Conservation (phyloP, 2,113 vertebrate species). For the Gadus macrocephalus region DNA sequence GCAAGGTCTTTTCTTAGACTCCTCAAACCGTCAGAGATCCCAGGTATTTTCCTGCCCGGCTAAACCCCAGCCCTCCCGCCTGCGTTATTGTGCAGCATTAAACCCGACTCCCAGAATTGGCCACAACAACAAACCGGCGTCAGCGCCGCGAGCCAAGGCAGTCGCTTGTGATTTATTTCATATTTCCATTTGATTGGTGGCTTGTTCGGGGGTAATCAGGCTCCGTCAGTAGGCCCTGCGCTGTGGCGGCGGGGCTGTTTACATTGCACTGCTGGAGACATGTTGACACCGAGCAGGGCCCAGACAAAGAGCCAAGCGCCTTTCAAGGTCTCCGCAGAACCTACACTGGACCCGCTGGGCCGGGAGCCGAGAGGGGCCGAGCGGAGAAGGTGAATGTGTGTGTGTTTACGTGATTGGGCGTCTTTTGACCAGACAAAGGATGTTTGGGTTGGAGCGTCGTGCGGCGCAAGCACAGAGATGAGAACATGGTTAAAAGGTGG, state of each 20-base stretch:
- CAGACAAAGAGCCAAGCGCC: slow-evolving; percentile 32
- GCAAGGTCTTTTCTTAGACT: too few relatives aligned
- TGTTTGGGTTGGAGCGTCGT: too few relatives aligned
- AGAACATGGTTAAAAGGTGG: too few relatives aligned
- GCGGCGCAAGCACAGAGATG: too few relatives aligned
- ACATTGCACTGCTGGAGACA: slow-evolving; percentile 60
- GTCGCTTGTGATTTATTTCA: slow-evolving; percentile 71
- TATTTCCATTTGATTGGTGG: slow-evolving; percentile 64
- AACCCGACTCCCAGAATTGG: slow-evolving; percentile 54
- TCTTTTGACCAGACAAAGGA: too few relatives aligned
- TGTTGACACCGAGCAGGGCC: slow-evolving; percentile 55
- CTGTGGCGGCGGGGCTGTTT: slow-evolving; percentile 66
- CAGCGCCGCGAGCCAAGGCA: slow-evolving; percentile 44
- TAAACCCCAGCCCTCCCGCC: slow-evolving; percentile 45
- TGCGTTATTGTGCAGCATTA: slow-evolving; percentile 61
- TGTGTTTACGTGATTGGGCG: too few relatives aligned
- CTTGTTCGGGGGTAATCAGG: slow-evolving; percentile 61
- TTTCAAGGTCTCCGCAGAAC: slow-evolving; percentile 49
- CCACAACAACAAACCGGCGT: slow-evolving; percentile 46
- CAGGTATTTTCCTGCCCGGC: slow-evolving; percentile 37
- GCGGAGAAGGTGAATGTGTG: not conserved
- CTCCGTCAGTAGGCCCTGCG: slow-evolving; percentile 60
- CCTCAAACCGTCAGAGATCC: not conserved
- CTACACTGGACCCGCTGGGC: slow-evolving; percentile 11
- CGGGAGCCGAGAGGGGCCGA: slow-evolving; percentile 4